phyloP scores from a whole-genome alignment of 2,888 invertebrate genomes.

The Epiperipatus broadwayi region DNA sequence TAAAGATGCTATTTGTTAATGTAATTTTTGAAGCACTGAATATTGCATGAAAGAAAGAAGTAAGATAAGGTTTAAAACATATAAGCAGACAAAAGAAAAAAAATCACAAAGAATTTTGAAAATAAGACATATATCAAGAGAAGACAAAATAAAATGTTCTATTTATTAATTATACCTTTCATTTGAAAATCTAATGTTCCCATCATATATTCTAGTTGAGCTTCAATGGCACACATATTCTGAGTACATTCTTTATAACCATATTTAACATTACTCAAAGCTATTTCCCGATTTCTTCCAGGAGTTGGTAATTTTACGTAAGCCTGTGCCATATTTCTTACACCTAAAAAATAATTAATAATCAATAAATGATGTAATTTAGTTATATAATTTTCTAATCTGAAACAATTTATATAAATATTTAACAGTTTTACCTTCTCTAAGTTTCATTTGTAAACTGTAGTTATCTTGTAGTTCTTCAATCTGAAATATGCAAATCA shows the following conservation, averaged over 20 bases:
- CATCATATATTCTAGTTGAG: constrained; percentile 32
- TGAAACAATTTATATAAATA: neutral
- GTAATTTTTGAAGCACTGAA: too few relatives aligned
- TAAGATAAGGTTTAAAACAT: neutral
- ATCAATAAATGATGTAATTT: too few relatives aligned
- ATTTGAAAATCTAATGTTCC: constrained; percentile 34
- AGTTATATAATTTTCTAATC: neutral
- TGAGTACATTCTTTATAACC: constrained; percentile 33
- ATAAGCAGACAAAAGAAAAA: neutral
- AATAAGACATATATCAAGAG: neutral
- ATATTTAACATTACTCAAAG: constrained; percentile 30
- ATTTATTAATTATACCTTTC: constrained; percentile 26
- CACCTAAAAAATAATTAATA: constrained; percentile 23
- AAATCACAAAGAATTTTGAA: too few relatives aligned
- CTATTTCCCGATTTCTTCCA: constrained; percentile 28
- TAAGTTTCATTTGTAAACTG: constrained; percentile 30
- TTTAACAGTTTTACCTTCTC: constrained; percentile 27
- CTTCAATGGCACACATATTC: constrained; percentile 33
- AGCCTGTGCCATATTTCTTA: constrained; percentile 32
- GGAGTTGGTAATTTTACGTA: constrained; percentile 28
- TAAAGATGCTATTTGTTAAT: too few relatives aligned
- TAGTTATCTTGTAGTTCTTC: constrained; percentile 34
- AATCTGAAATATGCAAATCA: constrained; percentile 28
- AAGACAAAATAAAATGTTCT: neutral
- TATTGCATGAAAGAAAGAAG: neutral